Conservation (phyloP, 2,113 vertebrate genomes). For the Muntiacus muntjak region DNA sequence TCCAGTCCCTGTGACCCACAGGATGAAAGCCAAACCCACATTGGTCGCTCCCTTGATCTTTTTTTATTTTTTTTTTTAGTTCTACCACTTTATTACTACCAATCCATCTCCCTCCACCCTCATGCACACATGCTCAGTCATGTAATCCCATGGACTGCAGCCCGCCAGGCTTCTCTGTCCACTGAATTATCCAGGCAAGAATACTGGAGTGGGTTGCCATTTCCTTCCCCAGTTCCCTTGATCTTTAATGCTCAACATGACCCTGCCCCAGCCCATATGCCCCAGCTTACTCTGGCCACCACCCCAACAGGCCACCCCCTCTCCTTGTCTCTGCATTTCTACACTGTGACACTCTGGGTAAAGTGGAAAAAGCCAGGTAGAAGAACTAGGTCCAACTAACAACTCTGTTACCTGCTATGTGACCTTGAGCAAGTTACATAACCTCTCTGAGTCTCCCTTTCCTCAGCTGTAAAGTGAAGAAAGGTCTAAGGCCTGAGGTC, state of each 20-base stretch:
- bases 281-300: not conserved
- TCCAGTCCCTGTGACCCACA: not conserved
- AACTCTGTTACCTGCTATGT: not conserved
- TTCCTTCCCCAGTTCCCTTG: not conserved
- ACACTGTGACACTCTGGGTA: not conserved
- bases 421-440: not conserved
- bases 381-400: not conserved
- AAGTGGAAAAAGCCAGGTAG: not conserved
- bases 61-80: too few species aligned
- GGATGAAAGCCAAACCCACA: not conserved
- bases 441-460: constrained; percentile 1
- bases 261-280: not conserved
- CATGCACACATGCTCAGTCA: too few species aligned
- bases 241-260: not conserved
- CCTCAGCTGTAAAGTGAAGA: not conserved
- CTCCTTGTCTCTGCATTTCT: not conserved
- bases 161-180: too few species aligned
- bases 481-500: not conserved
- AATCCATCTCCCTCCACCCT: too few species aligned
- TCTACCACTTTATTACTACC: too few species aligned
- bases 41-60: not conserved
- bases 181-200: too few species aligned
- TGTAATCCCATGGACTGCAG: too few species aligned
- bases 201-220: too few species aligned
- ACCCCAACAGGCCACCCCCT: not conserved